phyloP scores from a whole-genome alignment of 2,888 invertebrate genomes.

The Rhynchonema sp. region DNA sequence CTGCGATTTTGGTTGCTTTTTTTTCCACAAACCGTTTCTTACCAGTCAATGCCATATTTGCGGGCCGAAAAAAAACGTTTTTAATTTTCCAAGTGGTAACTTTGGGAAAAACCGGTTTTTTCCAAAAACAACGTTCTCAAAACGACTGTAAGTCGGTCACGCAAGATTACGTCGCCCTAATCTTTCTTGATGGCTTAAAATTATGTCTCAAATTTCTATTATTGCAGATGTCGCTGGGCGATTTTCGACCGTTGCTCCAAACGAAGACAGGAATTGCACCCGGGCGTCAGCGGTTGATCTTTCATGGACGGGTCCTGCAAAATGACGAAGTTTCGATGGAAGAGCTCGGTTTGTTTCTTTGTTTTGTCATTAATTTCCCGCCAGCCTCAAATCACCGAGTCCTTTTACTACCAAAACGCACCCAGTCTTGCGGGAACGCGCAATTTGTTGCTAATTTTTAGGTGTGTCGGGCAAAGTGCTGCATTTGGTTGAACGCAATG shows the following conservation, averaged over 20 bases:
- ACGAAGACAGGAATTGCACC: conserved; percentile 42
- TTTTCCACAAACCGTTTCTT: no score
- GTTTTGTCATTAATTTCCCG: conserved; percentile 13
- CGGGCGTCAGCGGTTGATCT: conserved; percentile 69
- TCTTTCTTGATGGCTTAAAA: not conserved
- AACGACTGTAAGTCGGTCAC: not conserved
- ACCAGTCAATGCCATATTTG: no score
- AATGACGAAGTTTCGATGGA: conserved; percentile 42
- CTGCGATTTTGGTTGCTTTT: no score
- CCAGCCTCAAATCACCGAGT: no score
- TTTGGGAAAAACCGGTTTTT: not conserved
- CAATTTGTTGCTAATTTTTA: conserved; percentile 10
- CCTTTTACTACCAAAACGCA: no score
- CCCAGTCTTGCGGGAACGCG: no score
- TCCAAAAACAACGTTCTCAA: conserved; percentile 9
- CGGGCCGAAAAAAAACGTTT: not conserved
- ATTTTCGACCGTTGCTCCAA: conserved; percentile 30
- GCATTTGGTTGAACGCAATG: conserved; percentile 69
- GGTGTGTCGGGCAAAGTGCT: conserved; percentile 77
- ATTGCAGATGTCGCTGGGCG: conserved; percentile 26
- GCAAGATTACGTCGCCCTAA: no score
- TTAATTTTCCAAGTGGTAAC: not conserved
- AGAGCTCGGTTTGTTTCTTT: not conserved
- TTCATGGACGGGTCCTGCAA: conserved; percentile 74
- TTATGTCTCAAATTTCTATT: conserved; percentile 7